Evolutionary conservation across 2,797 vertebrate species (phyloP).

Genomic region (Pipistrellus pipistrellus): DNA sequence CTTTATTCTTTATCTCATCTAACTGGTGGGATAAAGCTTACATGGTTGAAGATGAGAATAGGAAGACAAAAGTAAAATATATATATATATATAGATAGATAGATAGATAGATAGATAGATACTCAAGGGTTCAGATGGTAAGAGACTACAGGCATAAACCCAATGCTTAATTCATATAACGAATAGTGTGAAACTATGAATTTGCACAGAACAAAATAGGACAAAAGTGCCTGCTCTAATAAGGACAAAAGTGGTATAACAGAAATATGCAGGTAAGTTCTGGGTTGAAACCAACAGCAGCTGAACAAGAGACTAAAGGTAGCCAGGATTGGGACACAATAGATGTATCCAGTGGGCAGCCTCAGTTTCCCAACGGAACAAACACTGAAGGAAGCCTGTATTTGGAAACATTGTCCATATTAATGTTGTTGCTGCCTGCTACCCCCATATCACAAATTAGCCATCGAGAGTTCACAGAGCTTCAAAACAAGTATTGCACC

Average conservation of each 20-base stretch:
- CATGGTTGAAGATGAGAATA: background rate
- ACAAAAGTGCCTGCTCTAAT: background rate
- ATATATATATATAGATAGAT: too few species aligned
- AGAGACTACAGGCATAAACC: background rate
- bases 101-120: too few species aligned
- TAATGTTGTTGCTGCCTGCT: background rate
- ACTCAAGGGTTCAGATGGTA: background rate
- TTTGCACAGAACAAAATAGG: background rate
- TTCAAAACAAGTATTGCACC: background rate
- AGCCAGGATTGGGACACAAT: background rate
- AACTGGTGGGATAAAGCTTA: background rate
- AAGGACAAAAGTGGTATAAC: background rate
- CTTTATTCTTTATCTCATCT: background rate
- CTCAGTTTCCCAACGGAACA: background rate
- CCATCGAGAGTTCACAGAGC: background rate
- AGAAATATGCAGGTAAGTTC: background rate
- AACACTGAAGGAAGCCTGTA: background rate
- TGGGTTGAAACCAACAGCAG: background rate
- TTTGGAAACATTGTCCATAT: background rate
- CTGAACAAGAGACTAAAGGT: background rate
- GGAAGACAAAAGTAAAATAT: background rate
- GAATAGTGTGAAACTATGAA: background rate
- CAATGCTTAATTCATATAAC: background rate
- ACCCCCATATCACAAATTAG: too few species aligned
- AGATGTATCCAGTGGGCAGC: background rate